Base-by-base conservation (phyloP, 53 echinoderm and acorn worm species). In the Patiria pectinifera region DNA sequence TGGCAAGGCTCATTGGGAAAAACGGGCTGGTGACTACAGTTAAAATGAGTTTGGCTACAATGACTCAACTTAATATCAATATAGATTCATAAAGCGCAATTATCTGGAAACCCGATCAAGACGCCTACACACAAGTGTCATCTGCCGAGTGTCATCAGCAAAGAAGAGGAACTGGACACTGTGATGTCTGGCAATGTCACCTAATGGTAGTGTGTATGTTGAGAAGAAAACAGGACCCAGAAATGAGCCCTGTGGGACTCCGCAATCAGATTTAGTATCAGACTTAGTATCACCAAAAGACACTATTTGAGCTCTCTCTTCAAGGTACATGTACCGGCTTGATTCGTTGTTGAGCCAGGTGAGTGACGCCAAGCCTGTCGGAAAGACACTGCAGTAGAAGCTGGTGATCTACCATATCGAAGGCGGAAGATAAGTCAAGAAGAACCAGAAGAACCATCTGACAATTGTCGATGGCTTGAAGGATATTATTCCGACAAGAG, bases 221-320 rank as follows among this genome's bases (percentile, higher is more conserved):
- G 85, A 24, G 16, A 85, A 69, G 46, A 85, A 45, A 44, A 85
- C 45, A 69, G 85, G 85, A 46, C 85, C 85, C 19, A 85, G 70
- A 18, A 85, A 45, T 15, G 45, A 70, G 63, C 84, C 70, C 69
- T 85, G 46, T 69, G 85, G n/a, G 85, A 84, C 84, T 62, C 66
- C 84, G 4, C 45, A 84, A 63, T 15, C 35, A 13, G 63, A 11
- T 62, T 24, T 21, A 24, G 15, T 15, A 2, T 21, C 21, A 82
- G n/a, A 48, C 49, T 74, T 19, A 7, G 7, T 74, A 19, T 74
- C 74, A 24, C 7, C 21, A 74, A 74, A 13, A 18, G 13, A 74
- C 24, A 19, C 74, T 74, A 74, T 24, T 79, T 79, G 79, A 45
- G 35, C 79, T 79, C 79, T 35, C 6, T 79, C 79, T 45, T 25